Evolutionary conservation across 2,797 vertebrate species (phyloP), one percentile per base, ranked within the genome.

Genomic region (Chaunax sp.): DNA sequence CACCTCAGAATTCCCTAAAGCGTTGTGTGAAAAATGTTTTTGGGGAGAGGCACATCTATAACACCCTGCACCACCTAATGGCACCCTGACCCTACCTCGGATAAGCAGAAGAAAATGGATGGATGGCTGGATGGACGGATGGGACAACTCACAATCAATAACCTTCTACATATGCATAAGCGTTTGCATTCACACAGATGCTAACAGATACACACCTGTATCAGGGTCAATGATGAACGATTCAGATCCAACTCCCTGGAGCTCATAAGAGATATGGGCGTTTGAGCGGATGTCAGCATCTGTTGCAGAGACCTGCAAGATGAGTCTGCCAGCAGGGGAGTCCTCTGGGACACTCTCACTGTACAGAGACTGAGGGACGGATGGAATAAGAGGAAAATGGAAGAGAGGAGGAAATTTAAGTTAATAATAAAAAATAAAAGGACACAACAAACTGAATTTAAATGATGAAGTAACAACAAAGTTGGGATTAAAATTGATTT

Each of bases 261-360:
- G 90, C 1, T 96, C 94, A 3, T 96, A 99, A 67, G 94, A 94
- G 77, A 99, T 96, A 84, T 97, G 96, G 45, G 96, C 97, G 0
- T 99, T 99, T 80, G 98, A 98, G 83, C 96, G 97, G 78, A 98
- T 98, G 88, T 99, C 98, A 33, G 95, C 95, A 12, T 99, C 98
- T 9, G 92, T 93, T 41, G 98, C 97, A 8, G 95, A 96, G 18
- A 97, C 94, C 86, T 98, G 97, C 80, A 96, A 78, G 79, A 99
- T 92, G 81, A 97, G 88, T 73, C 96, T 95, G 61, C 96, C 96
- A 11, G 96, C 92, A 47, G 92, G 90, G n/a, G 94, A 88, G 64
- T 99, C 96, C 87, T 99, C 98, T 13, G 95, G 94, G 87, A 99
- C 86, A 0, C 90, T 93, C 65, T 97, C 98, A 0, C 91, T 91